These are phyloP conservation scores for Euura lappo DNA, from an alignment of 1,140 invertebrate genomes.

Conservation along the genomic window DNA sequence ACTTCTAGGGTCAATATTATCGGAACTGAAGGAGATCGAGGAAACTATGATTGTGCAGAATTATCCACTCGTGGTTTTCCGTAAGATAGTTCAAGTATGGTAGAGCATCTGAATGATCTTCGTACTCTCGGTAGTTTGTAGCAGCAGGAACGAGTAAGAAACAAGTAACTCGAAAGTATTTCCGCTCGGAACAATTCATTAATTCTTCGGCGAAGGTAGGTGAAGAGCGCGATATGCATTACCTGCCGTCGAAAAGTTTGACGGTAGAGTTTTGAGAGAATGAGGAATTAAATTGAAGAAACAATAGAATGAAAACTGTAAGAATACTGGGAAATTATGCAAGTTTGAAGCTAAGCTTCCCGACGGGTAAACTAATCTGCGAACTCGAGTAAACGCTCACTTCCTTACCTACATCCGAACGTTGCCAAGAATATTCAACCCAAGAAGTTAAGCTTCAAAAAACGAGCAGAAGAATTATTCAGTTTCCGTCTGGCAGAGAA, in stretches of 20 bases:
- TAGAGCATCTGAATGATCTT: not conserved
- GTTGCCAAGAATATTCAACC: not conserved
- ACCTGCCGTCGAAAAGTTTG: not conserved
- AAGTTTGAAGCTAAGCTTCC: not conserved
- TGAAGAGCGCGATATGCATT: not conserved
- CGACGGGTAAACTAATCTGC: conserved; percentile 2
- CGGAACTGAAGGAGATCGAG: no score
- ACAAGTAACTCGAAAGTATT: conserved; percentile 2
- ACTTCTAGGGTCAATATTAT: no score
- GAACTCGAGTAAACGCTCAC: not conserved
- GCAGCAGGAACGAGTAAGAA: not conserved
- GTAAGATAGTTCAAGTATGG: no score
- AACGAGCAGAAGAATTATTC: no score
- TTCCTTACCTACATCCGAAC: not conserved
- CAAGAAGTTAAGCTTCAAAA: not conserved
- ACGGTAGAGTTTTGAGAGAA: not conserved
- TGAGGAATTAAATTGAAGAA: not conserved
- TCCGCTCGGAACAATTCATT: conserved; percentile 1
- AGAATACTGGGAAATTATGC: conserved; percentile 1
- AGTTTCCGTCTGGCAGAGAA: no score
- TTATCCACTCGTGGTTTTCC: no score
- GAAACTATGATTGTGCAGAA: no score
- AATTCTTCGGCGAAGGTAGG: not conserved
- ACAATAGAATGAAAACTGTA: not conserved
- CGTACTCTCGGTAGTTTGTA: not conserved